Evolutionary conservation across 2,888 invertebrate species (phyloP).

Genomic region (Ptilodon capucinus): DNA sequence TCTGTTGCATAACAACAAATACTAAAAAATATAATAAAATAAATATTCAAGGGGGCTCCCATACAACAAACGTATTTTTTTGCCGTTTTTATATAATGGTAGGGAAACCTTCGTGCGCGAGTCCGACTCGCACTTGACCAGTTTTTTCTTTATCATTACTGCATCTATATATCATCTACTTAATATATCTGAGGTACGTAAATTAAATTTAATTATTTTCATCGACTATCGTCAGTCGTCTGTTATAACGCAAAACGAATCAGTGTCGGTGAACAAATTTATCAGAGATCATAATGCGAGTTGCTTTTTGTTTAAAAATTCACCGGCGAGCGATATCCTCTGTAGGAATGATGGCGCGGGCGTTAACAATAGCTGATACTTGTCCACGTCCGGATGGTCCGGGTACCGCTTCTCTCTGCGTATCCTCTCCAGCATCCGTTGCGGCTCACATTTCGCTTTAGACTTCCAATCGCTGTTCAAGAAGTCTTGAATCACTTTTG

Average conservation of each 20-base stretch:
- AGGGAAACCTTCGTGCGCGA: too few species aligned
- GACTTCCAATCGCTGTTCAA: constrained; percentile 75
- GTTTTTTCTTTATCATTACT: too few species aligned
- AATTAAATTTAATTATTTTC: too few species aligned
- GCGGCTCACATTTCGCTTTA: constrained; percentile 86
- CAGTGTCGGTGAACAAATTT: not conserved
- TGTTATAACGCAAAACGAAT: not conserved
- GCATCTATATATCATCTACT: too few species aligned
- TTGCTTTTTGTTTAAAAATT: constrained; percentile 83
- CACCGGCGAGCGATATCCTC: constrained; percentile 89
- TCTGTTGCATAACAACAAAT: too few species aligned
- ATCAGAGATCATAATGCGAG: constrained; percentile 49
- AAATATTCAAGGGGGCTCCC: too few species aligned
- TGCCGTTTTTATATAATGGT: too few species aligned
- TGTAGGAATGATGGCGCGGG: constrained; percentile 91
- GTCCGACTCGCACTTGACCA: too few species aligned
- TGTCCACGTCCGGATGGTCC: constrained; percentile 82
- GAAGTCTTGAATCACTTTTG: constrained; percentile 82
- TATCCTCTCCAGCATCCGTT: constrained; percentile 87
- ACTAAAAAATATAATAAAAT: too few species aligned
- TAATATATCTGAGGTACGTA: too few species aligned
- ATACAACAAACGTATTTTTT: too few species aligned
- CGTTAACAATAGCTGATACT: constrained; percentile 88
- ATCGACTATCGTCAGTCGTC: not conserved
- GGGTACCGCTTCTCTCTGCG: constrained; percentile 83